Evolutionary conservation across 2,888 invertebrate genomes (phyloP).

Genomic region (Smittia sp.): DNA sequence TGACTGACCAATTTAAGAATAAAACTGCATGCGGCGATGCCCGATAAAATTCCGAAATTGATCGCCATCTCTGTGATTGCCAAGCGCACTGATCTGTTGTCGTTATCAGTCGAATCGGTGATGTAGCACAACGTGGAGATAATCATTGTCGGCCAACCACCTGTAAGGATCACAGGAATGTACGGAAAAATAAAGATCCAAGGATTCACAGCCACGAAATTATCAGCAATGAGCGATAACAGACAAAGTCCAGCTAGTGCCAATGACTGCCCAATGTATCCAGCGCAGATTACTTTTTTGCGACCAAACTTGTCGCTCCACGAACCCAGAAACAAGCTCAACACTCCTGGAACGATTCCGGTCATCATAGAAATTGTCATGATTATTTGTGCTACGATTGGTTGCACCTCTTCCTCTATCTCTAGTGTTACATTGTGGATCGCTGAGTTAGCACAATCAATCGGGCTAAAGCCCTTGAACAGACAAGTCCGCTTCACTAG

Average conservation of each 20-base stretch:
- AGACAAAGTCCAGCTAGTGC: too few species aligned
- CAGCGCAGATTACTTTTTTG: conserved; percentile 65
- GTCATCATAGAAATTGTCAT: conserved; percentile 64
- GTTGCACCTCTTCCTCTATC: conserved; percentile 61
- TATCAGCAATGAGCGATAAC: conserved; percentile 46
- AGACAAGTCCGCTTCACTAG: conserved; percentile 69
- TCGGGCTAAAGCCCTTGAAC: conserved; percentile 57
- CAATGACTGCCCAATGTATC: conserved; percentile 56
- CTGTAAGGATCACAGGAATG: conserved; percentile 61
- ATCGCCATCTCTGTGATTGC: conserved; percentile 58
- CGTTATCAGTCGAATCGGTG: conserved; percentile 62
- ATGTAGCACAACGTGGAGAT: conserved; percentile 65
- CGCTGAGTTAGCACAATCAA: conserved; percentile 61
- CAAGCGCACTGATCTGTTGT: conserved; percentile 58
- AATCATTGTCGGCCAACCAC: conserved; percentile 62
- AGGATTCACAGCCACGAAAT: conserved; percentile 46
- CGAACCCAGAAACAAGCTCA: conserved; percentile 72
- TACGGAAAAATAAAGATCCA: too few species aligned
- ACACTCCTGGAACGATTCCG: conserved; percentile 61
- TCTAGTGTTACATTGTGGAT: conserved; percentile 55
- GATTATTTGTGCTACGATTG: conserved; percentile 61
- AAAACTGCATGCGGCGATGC: conserved; percentile 61
- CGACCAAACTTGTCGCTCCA: conserved; percentile 81
- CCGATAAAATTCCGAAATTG: conserved; percentile 61
- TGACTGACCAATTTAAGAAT: conserved; percentile 54